Conservation (phyloP, 2,113 vertebrate genomes). For the Panthera uncia region DNA sequence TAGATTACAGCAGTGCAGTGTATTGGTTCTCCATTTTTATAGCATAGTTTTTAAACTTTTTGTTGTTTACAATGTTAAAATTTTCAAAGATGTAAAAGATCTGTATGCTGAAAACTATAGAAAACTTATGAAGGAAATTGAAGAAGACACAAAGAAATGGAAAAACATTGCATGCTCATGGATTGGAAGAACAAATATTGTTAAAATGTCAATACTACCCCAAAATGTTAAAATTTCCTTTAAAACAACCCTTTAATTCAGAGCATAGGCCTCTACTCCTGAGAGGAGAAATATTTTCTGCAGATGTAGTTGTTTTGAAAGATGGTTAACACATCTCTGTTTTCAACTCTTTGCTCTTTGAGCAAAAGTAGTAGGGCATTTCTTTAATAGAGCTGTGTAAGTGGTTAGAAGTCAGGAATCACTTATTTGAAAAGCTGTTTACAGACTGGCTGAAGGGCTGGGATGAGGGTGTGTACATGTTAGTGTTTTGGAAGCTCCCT, state of each 20-base stretch:
- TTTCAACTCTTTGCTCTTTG: not conserved
- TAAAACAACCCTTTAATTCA: not conserved
- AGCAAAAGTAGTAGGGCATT: not conserved
- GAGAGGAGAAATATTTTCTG: not conserved
- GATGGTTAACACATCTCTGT: not conserved
- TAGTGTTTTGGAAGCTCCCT: not conserved
- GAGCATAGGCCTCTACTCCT: not conserved
- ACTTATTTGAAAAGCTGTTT: not conserved
- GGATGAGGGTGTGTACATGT: not conserved
- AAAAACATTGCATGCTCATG: no score
- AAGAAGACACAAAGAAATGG: no score
- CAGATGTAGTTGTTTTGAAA: not conserved
- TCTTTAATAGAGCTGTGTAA: not conserved
- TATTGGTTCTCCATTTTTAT: not conserved
- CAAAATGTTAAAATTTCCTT: conserved; percentile 32
- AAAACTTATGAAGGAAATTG: no score
- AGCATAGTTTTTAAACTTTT: conserved; percentile 38
- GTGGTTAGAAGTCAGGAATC: not conserved
- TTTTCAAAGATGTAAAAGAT: no score
- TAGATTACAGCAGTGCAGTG: not conserved
- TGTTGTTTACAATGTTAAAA: not conserved
- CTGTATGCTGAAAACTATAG: no score
- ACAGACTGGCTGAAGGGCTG: not conserved
- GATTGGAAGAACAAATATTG: no score
- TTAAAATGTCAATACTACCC: no score